Conservation (phyloP, 2,113 vertebrate genomes). For the Petrocephalus microphthalmus region DNA sequence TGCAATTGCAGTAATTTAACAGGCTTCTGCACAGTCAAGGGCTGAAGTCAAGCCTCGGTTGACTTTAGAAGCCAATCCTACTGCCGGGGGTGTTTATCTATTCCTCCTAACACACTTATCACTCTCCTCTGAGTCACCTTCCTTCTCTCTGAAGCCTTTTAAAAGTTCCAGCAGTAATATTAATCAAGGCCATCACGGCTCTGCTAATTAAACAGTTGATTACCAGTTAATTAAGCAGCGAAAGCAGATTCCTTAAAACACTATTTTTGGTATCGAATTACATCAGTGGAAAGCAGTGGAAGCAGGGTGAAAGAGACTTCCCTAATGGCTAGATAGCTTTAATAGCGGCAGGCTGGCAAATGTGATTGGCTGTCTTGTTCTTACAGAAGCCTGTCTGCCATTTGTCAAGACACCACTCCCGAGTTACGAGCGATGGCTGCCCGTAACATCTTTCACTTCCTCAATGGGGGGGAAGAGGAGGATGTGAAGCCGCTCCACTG, state of each 20-base stretch:
- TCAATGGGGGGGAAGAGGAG: not conserved
- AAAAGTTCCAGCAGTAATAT: not conserved
- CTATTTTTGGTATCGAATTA: not conserved
- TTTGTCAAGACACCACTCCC: conserved; percentile 12
- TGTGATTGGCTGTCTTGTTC: conserved; percentile 5
- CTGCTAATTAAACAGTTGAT: not conserved
- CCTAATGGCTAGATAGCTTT: not conserved
- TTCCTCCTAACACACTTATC: not conserved
- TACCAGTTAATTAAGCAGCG: conserved; percentile 5
- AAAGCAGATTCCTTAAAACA: not conserved
- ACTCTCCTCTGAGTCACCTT: conserved; percentile 2
- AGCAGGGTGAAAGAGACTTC: not conserved
- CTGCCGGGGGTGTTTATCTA: conserved; percentile 3
- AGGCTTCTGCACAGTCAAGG: not conserved
- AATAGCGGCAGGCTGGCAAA: not conserved
- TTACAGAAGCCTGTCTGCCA: not conserved
- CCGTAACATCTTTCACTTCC: conserved; percentile 10
- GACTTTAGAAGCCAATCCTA: not conserved
- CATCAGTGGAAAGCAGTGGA: not conserved
- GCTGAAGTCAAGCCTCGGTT: not conserved
- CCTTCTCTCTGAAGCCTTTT: conserved; percentile 16
- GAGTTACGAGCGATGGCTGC: not conserved
- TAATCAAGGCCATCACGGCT: not conserved
- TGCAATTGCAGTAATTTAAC: not conserved
- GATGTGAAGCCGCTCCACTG: conserved; percentile 13